Evolutionary conservation across 2,888 invertebrate species (phyloP).

Genomic region (Pyrocoelia pectoralis): DNA sequence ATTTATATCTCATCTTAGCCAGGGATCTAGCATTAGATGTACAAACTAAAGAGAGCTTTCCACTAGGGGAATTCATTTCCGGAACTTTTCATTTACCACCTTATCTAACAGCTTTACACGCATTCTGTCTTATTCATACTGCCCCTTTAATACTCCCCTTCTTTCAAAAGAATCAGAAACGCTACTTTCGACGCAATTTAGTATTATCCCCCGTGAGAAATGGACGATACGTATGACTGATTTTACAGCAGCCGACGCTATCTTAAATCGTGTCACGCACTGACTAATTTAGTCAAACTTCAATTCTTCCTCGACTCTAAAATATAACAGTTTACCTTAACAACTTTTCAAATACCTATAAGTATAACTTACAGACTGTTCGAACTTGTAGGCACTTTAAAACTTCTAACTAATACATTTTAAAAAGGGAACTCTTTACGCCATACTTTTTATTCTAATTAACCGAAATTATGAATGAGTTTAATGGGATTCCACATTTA

Average conservation of each 20-base stretch:
- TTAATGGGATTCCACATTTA: no score
- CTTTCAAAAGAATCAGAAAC: constrained; percentile 36
- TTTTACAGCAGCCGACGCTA: not conserved
- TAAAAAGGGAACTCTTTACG: no score
- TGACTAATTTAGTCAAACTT: constrained; percentile 17
- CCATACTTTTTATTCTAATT: no score
- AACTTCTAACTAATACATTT: no score
- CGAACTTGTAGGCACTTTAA: no score
- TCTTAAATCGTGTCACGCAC: constrained; percentile 13
- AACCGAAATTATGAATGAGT: no score
- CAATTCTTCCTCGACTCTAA: not conserved
- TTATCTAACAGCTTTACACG: constrained; percentile 37
- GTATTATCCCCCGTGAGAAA: constrained; percentile 24
- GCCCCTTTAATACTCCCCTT: constrained; percentile 27
- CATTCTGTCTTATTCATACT: constrained; percentile 36
- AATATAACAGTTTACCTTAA: constrained; percentile 17
- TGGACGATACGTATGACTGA: constrained; percentile 26
- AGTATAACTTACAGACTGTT: no score
- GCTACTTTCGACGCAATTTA: constrained; percentile 33
- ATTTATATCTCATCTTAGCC: no score
- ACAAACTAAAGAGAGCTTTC: constrained; percentile 33
- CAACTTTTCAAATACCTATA: constrained; percentile 1
- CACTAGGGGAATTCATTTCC: constrained; percentile 37
- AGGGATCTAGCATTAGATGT: constrained; percentile 24
- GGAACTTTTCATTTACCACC: constrained; percentile 38